Percentiles rank a stretch among this genome's conserved stretches.
Evolutionary conservation across 2,888 invertebrate genomes (phyloP).

Genomic region (Odontomyia ornata): DNA sequence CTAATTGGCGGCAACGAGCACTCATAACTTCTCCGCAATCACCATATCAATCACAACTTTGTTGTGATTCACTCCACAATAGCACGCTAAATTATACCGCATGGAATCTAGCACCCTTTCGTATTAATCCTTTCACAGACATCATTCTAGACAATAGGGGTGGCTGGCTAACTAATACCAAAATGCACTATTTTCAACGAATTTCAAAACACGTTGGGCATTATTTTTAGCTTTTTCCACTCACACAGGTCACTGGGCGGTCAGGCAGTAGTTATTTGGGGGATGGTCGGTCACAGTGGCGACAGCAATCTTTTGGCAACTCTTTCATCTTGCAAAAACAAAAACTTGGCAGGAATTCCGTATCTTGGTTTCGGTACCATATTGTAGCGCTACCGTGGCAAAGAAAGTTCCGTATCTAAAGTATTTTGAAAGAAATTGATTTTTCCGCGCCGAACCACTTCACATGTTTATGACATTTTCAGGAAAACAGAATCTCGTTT

Average conservation of each 20-base stretch:
- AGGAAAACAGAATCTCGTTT: neutral
- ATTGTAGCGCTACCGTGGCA: neutral
- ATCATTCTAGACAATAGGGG: neutral
- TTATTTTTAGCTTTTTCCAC: slow-evolving; percentile 11
- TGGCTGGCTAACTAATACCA: neutral
- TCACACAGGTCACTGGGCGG: neutral
- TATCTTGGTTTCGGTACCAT: neutral
- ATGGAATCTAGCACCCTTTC: neutral
- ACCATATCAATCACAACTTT: neutral
- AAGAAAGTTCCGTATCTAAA: neutral
- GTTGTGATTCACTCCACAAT: neutral
- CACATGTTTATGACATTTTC: slow-evolving; percentile 5
- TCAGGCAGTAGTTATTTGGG: neutral
- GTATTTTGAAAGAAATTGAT: slow-evolving; percentile 7
- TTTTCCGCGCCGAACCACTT: neutral
- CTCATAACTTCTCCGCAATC: neutral
- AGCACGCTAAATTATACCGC: neutral
- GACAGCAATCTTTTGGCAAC: slow-evolving; percentile 19
- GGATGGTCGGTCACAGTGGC: slow-evolving; percentile 19
- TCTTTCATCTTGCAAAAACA: neutral
- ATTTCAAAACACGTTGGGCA: neutral
- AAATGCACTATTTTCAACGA: slow-evolving; percentile 8
- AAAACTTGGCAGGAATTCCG: neutral
- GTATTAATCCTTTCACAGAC: neutral
- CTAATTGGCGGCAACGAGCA: slow-evolving; percentile 17